Conservation (phyloP, 2,797 vertebrate genomes). For the Acrossocheilus wenchowensis region DNA sequence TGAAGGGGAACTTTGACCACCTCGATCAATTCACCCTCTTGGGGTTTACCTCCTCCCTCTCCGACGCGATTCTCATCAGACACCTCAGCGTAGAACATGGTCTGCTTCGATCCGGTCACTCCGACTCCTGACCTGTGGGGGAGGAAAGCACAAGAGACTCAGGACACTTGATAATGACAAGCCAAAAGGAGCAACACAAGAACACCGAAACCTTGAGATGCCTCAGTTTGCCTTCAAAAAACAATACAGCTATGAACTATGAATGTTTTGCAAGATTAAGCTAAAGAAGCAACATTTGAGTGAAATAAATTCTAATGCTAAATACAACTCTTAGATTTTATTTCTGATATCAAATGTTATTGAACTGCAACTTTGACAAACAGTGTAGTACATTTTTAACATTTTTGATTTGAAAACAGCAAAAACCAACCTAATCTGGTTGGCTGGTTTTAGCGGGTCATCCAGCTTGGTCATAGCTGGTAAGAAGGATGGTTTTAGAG, state of each 20-base stretch:
- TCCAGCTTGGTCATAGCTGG: too few relatives aligned
- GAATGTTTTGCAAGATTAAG: neutral
- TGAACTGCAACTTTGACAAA: neutral
- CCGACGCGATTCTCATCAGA: slow-evolving; percentile 85
- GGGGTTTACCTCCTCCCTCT: slow-evolving; percentile 84
- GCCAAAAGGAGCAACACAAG: neutral
- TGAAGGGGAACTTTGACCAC: slow-evolving; percentile 89
- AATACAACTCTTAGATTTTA: neutral
- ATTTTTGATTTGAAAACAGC: neutral
- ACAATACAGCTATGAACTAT: neutral
- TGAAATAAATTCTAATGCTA: neutral
- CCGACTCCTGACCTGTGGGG: slow-evolving; percentile 87
- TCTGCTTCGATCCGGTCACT: slow-evolving; percentile 88
- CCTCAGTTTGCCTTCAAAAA: neutral
- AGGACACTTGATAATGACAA: slow-evolving; percentile 7
- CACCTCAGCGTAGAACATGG: slow-evolving; percentile 93
- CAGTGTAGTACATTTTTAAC: neutral
- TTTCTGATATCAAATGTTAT: neutral
- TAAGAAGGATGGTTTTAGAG: too few relatives aligned
- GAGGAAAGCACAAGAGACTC: neutral
- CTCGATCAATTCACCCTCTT: slow-evolving; percentile 92
- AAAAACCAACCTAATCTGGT: too few relatives aligned
- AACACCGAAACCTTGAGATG: neutral
- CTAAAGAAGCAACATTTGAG: too few relatives aligned
- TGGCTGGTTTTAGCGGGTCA: too few relatives aligned